Percentiles rank a stretch among this genome's conserved stretches.
phyloP scores from a whole-genome alignment of 53 echinoderm and acorn worm genomes.

The Paelopatides confundens region DNA sequence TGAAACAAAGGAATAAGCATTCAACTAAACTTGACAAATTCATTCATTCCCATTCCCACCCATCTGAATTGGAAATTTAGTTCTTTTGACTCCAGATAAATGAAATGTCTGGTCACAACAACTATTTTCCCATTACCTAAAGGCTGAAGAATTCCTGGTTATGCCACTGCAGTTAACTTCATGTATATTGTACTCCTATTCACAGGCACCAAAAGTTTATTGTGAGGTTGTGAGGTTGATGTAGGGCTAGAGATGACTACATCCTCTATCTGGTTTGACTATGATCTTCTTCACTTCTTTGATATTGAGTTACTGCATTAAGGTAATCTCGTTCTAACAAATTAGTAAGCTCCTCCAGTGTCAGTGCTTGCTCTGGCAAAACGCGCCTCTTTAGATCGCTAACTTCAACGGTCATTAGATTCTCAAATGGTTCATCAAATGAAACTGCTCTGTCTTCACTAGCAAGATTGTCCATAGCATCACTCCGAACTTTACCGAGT shows the following conservation, averaged over 20 bases:
- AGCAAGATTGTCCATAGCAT: conserved; percentile 32
- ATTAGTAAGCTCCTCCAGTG: conserved; percentile 82
- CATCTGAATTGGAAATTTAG: too few relatives aligned
- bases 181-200: too few relatives aligned
- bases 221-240: too few relatives aligned
- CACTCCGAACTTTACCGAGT: conserved; percentile 60
- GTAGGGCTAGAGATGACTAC: background rate
- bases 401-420: conserved; percentile 50
- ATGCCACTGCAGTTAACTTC: too few relatives aligned
- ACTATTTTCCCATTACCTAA: too few relatives aligned
- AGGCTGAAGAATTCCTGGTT: too few relatives aligned
- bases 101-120: too few relatives aligned
- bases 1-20: too few relatives aligned
- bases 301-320: conserved; percentile 56
- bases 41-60: too few relatives aligned
- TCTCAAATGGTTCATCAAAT: conserved; percentile 34
- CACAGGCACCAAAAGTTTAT: too few relatives aligned
- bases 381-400: conserved; percentile 77
- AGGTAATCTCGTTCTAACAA: conserved; percentile 83
- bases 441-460: background rate
- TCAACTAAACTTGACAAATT: too few relatives aligned
- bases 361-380: conserved; percentile 93
- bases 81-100: too few relatives aligned
- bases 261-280: background rate
- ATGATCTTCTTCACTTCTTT: conserved; percentile 20